These are phyloP conservation scores for Artemia sinica DNA, from an alignment of 2,888 invertebrate species.

Conservation along the genomic window DNA sequence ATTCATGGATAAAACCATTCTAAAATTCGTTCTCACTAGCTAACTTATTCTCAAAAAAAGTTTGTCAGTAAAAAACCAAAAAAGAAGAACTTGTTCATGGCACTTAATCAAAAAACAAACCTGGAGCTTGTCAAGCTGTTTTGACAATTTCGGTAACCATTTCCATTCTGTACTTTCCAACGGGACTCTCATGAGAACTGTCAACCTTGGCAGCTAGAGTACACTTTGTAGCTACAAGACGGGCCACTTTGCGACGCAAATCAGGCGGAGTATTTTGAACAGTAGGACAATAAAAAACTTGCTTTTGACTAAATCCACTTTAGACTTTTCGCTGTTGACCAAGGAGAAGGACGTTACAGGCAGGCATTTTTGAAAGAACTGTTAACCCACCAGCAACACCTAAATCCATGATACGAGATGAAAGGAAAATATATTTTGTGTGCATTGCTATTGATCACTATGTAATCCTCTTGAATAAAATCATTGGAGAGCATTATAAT, in stretches of 20 bases:
- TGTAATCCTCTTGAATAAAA: too few species aligned
- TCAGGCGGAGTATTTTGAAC: conserved; percentile 89
- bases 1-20: too few species aligned
- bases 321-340: conserved; percentile 80
- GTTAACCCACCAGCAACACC: conserved; percentile 86
- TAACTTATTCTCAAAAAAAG: too few species aligned
- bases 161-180: conserved; percentile 61
- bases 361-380: conserved; percentile 87
- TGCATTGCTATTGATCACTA: too few species aligned
- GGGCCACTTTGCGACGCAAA: conserved; percentile 75
- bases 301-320: conserved; percentile 84
- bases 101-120: not conserved
- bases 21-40: too few species aligned
- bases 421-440: too few species aligned
- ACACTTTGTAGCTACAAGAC: conserved; percentile 80
- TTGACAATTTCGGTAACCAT: conserved; percentile 79
- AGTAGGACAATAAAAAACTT: conserved; percentile 71
- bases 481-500: too few species aligned
- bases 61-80: too few species aligned
- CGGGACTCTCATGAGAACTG: conserved; percentile 73
- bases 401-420: conserved; percentile 25
- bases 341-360: conserved; percentile 79
- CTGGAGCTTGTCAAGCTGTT: conserved; percentile 85
- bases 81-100: too few species aligned
- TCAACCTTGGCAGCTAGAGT: conserved; percentile 90